A percentile compares a stretch with the other conserved stretches of the same genome.
Conservation (phyloP, 2,797 vertebrate genomes). For the Lepus townsendii region DNA sequence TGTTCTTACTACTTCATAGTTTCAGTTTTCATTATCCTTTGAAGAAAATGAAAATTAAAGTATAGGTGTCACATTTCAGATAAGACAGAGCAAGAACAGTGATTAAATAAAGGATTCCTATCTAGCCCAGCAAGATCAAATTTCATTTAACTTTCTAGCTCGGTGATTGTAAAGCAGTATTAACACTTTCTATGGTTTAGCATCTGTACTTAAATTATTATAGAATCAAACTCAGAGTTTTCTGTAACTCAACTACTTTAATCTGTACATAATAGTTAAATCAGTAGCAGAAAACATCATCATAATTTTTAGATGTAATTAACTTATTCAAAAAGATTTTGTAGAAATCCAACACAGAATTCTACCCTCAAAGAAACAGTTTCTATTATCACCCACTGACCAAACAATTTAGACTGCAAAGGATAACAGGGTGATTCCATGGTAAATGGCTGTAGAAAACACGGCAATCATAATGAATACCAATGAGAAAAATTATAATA, state of each 20-base stretch:
- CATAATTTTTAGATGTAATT: neutral
- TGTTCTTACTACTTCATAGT: neutral
- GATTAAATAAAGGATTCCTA: neutral
- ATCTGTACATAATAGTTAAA: neutral
- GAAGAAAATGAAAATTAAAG: neutral
- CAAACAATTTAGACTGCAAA: neutral
- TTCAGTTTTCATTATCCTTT: neutral
- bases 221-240: neutral
- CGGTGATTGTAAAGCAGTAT: neutral
- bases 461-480: neutral
- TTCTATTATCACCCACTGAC: neutral
- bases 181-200: neutral
- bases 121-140: neutral
- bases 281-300: neutral
- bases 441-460: neutral
- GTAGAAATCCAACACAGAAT: neutral
- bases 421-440: neutral
- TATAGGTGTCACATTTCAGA: neutral
- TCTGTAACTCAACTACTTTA: neutral
- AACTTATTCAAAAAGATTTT: neutral
- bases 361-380: neutral
- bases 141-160: neutral
- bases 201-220: neutral
- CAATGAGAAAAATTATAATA: neutral
- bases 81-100: neutral